Conservation (phyloP, 1,140 invertebrate species). For the Phymastichus coffea region DNA sequence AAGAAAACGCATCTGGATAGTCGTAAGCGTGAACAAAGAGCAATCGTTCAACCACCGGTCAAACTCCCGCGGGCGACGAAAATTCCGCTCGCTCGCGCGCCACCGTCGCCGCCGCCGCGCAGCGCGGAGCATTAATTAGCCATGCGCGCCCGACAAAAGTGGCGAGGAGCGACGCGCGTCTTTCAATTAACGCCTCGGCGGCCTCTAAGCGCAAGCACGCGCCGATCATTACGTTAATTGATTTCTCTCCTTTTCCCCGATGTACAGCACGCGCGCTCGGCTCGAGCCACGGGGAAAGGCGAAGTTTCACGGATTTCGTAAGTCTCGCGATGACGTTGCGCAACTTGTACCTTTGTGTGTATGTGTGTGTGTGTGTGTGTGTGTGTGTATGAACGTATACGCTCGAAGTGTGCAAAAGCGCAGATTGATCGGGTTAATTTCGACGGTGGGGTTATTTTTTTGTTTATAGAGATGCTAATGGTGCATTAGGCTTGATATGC, state of each 20-base stretch:
- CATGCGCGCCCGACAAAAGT: neutral
- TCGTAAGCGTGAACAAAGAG: no score
- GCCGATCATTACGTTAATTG: slow-evolving; percentile 36
- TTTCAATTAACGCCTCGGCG: slow-evolving; percentile 43
- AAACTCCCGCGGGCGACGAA: neutral
- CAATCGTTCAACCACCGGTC: neutral
- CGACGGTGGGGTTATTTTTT: no score
- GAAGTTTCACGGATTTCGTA: slow-evolving; percentile 10
- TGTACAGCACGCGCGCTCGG: slow-evolving; percentile 39
- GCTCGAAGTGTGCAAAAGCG: no score
- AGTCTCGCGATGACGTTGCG: neutral
- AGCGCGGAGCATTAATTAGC: neutral
- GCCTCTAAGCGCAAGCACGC: neutral
- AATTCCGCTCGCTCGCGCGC: neutral
- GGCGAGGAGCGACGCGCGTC: neutral
- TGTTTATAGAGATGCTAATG: no score
- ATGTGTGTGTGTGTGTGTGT: no score
- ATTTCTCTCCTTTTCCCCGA: no score
- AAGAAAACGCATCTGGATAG: no score
- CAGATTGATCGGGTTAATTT: no score
- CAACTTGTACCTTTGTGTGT: no score
- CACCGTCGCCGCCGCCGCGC: neutral
- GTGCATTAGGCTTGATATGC: no score
- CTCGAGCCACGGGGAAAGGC: slow-evolving; percentile 2
- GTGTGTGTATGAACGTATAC: no score